Evolutionary conservation across 1,140 invertebrate genomes (phyloP).

Genomic region (fruit fly (Drosophila melanogaster)): DNA sequence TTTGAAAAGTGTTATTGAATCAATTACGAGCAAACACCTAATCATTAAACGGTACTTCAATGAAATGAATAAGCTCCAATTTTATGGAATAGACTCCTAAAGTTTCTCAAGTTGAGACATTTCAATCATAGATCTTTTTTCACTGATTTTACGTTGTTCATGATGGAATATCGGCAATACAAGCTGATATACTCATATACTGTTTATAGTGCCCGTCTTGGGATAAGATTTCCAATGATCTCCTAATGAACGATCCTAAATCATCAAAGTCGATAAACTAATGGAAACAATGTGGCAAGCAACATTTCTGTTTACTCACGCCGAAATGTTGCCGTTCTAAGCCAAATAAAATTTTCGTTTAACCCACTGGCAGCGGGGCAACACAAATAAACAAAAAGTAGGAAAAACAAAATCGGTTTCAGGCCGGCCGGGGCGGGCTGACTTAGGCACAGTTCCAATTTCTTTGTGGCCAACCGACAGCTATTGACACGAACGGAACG

Average conservation of each 20-base stretch:
- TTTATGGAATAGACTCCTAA: too few species aligned
- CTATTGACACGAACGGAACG: slow-evolving; percentile 47
- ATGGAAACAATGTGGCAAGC: slow-evolving; percentile 31
- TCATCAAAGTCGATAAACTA: slow-evolving; percentile 16
- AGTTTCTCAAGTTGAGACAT: too few species aligned
- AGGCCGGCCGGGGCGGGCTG: slow-evolving; percentile 6
- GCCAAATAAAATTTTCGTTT: slow-evolving; percentile 19
- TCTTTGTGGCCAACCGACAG: slow-evolving; percentile 48
- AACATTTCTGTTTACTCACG: slow-evolving; percentile 21
- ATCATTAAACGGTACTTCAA: neutral
- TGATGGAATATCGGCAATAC: neutral
- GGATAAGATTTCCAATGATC: slow-evolving; percentile 16
- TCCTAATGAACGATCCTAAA: neutral
- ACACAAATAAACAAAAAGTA: slow-evolving; percentile 36
- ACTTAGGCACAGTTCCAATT: slow-evolving; percentile 58
- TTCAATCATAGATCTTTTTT: neutral
- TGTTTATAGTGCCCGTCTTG: slow-evolving; percentile 4
- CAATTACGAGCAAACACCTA: neutral
- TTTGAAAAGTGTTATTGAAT: slow-evolving; percentile 2
- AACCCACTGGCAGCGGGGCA: slow-evolving; percentile 18
- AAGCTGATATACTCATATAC: neutral
- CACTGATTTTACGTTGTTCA: slow-evolving; percentile 5
- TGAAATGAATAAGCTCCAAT: too few species aligned
- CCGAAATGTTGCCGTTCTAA: slow-evolving; percentile 13
- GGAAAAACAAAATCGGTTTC: slow-evolving; percentile 33